Conservation (phyloP, 35 echinoderm and acorn worm species). For the Heliocidaris tuberculata region DNA sequence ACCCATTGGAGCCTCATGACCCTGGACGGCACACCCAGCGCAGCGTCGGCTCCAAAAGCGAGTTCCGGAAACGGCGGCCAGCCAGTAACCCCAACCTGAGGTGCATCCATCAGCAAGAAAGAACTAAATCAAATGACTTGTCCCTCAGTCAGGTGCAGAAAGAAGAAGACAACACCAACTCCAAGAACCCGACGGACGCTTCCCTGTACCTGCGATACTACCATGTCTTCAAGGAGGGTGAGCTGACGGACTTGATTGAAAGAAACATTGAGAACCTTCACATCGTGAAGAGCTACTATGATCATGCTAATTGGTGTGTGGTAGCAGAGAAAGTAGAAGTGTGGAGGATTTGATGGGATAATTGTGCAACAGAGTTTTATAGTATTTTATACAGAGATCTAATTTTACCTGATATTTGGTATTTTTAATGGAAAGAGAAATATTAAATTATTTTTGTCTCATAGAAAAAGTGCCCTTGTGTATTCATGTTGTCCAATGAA, state of each 20-base stretch:
- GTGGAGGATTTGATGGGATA: slow-evolving; percentile 74
- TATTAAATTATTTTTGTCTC: slow-evolving; percentile 27
- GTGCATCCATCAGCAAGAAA: background rate
- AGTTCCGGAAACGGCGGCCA: background rate
- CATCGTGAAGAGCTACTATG: slow-evolving; percentile 78
- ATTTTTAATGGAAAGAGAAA: slow-evolving; percentile 2
- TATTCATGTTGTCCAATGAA: slow-evolving; percentile 26
- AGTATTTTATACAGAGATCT: slow-evolving; percentile 31
- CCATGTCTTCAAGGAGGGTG: slow-evolving; percentile 96
- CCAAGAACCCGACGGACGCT: slow-evolving; percentile 54
- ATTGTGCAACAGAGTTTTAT: slow-evolving; percentile 10
- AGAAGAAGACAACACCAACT: background rate
- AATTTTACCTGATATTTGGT: background rate
- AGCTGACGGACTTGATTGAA: slow-evolving; percentile 84
- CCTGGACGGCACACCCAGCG: background rate
- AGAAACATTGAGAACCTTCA: slow-evolving; percentile 81
- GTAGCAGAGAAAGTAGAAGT: slow-evolving; percentile 96
- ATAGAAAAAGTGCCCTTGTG: slow-evolving; percentile 32
- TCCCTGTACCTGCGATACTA: slow-evolving; percentile 83
- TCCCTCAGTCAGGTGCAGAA: background rate
- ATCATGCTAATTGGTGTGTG: slow-evolving; percentile 99
- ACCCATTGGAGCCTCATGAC: background rate
- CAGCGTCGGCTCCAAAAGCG: background rate
- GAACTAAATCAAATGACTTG: background rate
- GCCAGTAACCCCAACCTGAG: slow-evolving; percentile 30